Evolutionary conservation across 2,113 vertebrate genomes (phyloP).

Genomic region (Neotoma lepida): DNA sequence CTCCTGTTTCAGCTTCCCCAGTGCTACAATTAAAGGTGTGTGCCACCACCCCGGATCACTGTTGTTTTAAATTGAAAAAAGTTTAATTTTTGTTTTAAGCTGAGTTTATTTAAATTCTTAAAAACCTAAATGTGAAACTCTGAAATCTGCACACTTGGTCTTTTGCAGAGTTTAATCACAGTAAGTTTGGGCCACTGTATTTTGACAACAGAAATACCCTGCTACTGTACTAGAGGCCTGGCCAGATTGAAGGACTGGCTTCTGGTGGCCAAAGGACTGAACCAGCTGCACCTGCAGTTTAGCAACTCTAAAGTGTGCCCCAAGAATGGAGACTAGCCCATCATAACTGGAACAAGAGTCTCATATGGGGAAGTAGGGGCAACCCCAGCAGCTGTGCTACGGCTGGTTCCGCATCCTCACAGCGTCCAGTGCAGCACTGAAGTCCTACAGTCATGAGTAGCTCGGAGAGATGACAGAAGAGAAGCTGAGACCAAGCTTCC

Average conservation of each 20-base stretch:
- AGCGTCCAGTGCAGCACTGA: background rate
- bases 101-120: background rate
- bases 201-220: background rate
- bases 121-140: background rate
- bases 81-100: background rate
- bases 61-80: slow-evolving; percentile 2
- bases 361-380: background rate
- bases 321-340: background rate
- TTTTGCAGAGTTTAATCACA: background rate
- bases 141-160: background rate
- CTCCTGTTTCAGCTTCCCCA: background rate
- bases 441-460: background rate
- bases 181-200: background rate
- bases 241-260: background rate
- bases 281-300: background rate
- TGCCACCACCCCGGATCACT: too few species aligned
- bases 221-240: background rate
- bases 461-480: background rate
- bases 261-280: background rate
- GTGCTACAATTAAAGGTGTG: background rate
- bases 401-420: background rate
- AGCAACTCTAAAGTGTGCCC: background rate
- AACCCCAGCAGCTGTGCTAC: background rate
- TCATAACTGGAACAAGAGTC: background rate
- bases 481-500: background rate